Conservation (phyloP, 2,888 invertebrate species). For the Biston betularia region DNA sequence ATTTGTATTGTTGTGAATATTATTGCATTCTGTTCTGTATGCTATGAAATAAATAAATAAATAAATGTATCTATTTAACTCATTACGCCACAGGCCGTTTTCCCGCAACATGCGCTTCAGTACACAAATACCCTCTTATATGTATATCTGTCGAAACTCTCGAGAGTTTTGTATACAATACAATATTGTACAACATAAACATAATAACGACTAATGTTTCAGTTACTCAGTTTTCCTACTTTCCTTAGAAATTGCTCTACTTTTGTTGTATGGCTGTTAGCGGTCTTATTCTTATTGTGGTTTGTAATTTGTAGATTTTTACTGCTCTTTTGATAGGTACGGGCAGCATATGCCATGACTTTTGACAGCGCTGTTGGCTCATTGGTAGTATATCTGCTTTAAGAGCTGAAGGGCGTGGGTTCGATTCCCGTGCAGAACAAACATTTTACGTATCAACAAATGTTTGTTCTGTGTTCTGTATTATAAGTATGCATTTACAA, state of each 20-base stretch:
- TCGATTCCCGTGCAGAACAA: too few species aligned
- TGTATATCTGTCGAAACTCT: constrained; percentile 15
- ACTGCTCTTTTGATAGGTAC: not conserved
- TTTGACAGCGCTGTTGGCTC: too few species aligned
- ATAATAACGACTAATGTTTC: constrained; percentile 29
- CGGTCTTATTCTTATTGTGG: constrained; percentile 14
- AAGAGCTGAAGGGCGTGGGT: too few species aligned
- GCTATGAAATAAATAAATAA: too few species aligned
- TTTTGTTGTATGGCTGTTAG: constrained; percentile 14
- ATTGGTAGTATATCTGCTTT: too few species aligned
- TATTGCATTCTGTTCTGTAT: too few species aligned
- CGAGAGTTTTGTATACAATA: constrained; percentile 18
- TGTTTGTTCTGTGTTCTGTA: too few species aligned
- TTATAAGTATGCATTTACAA: too few species aligned
- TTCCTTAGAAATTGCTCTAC: constrained; percentile 14
- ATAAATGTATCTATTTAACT: not conserved
- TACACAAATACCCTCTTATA: constrained; percentile 23
- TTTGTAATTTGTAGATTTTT: constrained; percentile 4
- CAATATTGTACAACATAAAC: constrained; percentile 13
- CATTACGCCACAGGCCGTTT: constrained; percentile 13
- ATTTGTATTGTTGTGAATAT: too few species aligned
- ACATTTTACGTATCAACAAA: too few species aligned
- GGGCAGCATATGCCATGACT: too few species aligned
- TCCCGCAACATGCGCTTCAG: constrained; percentile 18
- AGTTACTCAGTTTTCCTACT: constrained; percentile 19